Evolutionary conservation across 2,797 vertebrate species (phyloP).

Genomic region (Anas capensis): DNA sequence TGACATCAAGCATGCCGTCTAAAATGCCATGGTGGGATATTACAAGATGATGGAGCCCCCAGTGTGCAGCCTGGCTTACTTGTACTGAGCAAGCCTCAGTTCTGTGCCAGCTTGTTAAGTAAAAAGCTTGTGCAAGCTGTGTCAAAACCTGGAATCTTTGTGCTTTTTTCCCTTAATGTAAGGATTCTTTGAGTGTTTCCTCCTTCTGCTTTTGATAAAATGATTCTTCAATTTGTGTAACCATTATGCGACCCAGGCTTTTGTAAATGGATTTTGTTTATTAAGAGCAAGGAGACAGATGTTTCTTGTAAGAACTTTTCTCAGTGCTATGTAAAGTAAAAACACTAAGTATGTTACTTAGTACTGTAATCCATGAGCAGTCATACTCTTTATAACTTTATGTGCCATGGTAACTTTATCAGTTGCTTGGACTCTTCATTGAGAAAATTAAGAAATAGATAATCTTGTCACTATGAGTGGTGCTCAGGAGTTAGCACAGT

Average conservation of each 20-base stretch:
- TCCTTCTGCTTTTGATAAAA: slow-evolving; percentile 39
- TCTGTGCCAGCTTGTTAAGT: not conserved
- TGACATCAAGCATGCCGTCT: not conserved
- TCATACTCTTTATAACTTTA: not conserved
- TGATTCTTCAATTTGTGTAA: slow-evolving; percentile 6
- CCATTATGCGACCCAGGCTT: slow-evolving; percentile 10
- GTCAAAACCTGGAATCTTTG: accelerated
- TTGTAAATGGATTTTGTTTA: slow-evolving; percentile 30
- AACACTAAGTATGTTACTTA: not conserved
- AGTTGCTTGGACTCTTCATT: not conserved
- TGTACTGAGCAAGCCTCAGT: accelerated
- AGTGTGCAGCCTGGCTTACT: not conserved
- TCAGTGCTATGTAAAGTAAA: not conserved
- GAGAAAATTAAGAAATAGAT: not conserved
- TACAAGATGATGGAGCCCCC: accelerated
- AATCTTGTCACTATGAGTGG: accelerated
- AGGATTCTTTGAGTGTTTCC: not conserved
- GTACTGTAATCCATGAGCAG: not conserved
- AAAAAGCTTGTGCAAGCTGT: not conserved
- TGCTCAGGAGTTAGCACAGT: not conserved
- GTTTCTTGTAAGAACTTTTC: slow-evolving; percentile 2
- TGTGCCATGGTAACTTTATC: not conserved
- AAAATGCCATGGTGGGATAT: accelerated
- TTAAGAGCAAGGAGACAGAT: slow-evolving; percentile 13
- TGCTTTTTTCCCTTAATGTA: not conserved